Base-by-base conservation (phyloP, 2,888 invertebrate genomes). In the Augiades crinisus region DNA sequence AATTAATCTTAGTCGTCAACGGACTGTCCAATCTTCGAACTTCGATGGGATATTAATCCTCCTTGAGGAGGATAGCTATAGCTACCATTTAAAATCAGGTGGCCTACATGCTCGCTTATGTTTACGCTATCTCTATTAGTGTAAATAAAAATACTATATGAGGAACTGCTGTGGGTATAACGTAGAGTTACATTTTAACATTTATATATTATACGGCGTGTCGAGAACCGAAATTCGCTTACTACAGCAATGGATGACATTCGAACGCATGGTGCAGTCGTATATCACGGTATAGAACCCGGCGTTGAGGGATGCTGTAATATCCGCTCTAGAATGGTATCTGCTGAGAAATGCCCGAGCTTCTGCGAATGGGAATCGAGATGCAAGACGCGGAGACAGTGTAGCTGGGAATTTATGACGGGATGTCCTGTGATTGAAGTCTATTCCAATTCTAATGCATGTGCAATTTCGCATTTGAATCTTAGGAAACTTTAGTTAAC, bases 241-340 rank as follows among this genome's bases (percentile, higher is more conserved):
- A 5, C 6, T 12, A 12, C 19, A 17, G 47, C 41, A 66, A 60
- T 61, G 59, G 63, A 61, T 57, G 63, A 62, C 64, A 64, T 63
- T 59, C 53, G 46, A 63, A 38, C 43, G 45, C 40, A 43, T 38
- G 43, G 43, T 41, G 47, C 45, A 45, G 47, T 56, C 66, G 64
- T 80, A 75, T 72, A 78, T 81, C 78, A 79, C 62, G 63, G 65
- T 59, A 53, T 63, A 57, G 58, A 55, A 60, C 75, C 71, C 74
- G 73, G 72, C 72, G 68, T 69, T 84, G 85, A 85, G 71, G 72
- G 82, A 85, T 85, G 77, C 68, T 70, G 74, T 78, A 83, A 85
- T 85, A 85, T 85, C 85, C 84, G 82, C 72, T 61, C 61, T 66
- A 73, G 70, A 82, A 82, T 79, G 67, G 75, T 66, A 67, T 59